Evolutionary conservation across 1,140 invertebrate species (phyloP).

Genomic region (Tetramorium simillimum): DNA sequence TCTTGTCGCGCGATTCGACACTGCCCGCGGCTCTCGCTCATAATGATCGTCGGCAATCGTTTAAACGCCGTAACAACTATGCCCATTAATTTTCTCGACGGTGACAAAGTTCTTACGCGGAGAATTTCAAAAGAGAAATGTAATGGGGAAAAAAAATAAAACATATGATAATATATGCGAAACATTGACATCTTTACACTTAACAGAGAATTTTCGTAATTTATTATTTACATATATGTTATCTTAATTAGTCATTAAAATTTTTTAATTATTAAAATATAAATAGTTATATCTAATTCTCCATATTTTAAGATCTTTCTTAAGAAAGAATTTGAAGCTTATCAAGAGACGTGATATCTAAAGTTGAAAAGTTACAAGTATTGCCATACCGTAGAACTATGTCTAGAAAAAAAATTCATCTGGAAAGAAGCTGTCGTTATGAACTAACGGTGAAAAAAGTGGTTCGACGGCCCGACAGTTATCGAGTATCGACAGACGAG

Average conservation of each 20-base stretch:
- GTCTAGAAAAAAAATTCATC: background rate
- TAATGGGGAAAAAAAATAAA: background rate
- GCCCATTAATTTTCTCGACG: background rate
- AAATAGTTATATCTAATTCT: too few relatives aligned
- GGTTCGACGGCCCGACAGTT: background rate
- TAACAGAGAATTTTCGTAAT: background rate
- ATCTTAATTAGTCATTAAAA: background rate
- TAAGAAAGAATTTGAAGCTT: background rate
- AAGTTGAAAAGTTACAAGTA: background rate
- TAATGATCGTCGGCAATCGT: background rate
- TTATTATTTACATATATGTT: too few relatives aligned
- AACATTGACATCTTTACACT: background rate
- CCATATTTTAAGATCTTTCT: too few relatives aligned
- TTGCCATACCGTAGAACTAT: background rate
- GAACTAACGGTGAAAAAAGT: constrained; percentile 38
- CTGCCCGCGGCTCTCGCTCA: background rate
- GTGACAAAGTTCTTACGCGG: background rate
- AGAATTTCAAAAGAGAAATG: background rate
- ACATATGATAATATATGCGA: too few relatives aligned
- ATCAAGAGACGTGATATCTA: background rate
- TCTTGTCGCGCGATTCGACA: constrained; percentile 1
- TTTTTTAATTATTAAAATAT: background rate
- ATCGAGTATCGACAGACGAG: constrained; percentile 18
- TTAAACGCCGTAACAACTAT: background rate
- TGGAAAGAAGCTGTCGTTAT: constrained; percentile 1